Base-by-base conservation (phyloP, 2,113 vertebrate genomes). In the Condylura cristata region DNA sequence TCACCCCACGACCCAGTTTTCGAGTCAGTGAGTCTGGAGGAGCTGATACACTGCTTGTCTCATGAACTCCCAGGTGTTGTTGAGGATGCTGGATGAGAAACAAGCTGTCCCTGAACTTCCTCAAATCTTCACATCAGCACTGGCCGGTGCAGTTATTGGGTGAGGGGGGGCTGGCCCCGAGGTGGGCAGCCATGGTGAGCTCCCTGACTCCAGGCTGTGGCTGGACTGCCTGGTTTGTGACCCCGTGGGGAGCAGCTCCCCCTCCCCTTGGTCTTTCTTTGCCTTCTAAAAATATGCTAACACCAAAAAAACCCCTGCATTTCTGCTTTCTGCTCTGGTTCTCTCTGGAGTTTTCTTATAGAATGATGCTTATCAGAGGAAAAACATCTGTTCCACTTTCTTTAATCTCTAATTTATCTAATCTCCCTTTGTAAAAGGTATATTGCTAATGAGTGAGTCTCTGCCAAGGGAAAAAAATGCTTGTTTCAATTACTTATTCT, bases 351-450 rank as follows among this genome's bases (percentile, higher is more conserved):
- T 93, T 96, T 96, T 96, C 92, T 95, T 96, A 95, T 39, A 95
- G 84, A 81, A 51, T 86, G 96, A 96, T 3, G 72, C 95, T 97
- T 97, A 97, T 97, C 96, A 97, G 93, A 97, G 95, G 81, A 60
- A 95, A 97, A 97, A 96, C 90, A 98, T 97, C 94, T 96, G 95
- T 70, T 90, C 92, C 78, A 63, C 88, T 97, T 98, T 93, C 82
- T 96, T 97, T 97, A 86, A 95, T 96, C 97, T 96, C 92, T 95
- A 90, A 93, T 95, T 94, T 94, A 94, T 94, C 96, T 96, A 96
- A 95, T 93, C 96, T 96, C 81, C 63, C 85, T 94, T 92, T 96
- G 87, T 92, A 94, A 90, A 94, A 96, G 96, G 95, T 94, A 88
- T 92, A 91, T 82, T 56, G 76, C 93, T 95, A 96, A 96, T 90